Percentiles rank a stretch among this genome's conserved stretches.
Evolutionary conservation across 1,140 invertebrate species (phyloP).

Genomic region (Aethina tumida): DNA sequence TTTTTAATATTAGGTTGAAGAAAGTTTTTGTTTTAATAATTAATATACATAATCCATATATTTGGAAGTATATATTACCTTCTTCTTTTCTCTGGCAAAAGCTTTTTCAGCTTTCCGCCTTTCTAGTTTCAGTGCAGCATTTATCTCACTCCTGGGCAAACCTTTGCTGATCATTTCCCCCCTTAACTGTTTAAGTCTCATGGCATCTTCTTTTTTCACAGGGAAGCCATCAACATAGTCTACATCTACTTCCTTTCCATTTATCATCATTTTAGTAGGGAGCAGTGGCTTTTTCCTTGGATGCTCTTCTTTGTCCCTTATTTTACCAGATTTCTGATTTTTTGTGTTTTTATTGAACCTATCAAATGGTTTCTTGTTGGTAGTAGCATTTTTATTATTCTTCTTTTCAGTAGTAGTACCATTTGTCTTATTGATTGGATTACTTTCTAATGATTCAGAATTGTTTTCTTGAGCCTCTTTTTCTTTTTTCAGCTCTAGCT

Average conservation of each 20-base stretch:
- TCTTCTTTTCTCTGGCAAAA: conserved; percentile 51
- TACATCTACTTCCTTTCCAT: conserved; percentile 53
- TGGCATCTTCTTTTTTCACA: conserved; percentile 59
- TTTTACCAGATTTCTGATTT: conserved; percentile 21
- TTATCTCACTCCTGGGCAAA: conserved; percentile 55
- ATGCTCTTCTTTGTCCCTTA: conserved; percentile 23
- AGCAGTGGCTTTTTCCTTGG: conserved; percentile 33
- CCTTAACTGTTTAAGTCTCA: conserved; percentile 48
- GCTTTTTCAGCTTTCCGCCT: conserved; percentile 62
- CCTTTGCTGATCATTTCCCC: conserved; percentile 56
- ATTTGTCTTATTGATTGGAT: conserved; percentile 20
- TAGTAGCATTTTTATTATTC: conserved; percentile 8
- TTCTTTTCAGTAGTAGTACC: conserved; percentile 16
- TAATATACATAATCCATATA: too few species aligned
- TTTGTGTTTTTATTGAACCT: conserved; percentile 8
- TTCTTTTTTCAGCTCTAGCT: conserved; percentile 21
- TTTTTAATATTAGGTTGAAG: not conserved
- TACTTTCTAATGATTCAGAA: conserved; percentile 1
- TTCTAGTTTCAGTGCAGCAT: conserved; percentile 55
- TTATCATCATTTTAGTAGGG: conserved; percentile 44
- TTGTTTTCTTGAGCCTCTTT: conserved; percentile 20
- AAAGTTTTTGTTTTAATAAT: not conserved
- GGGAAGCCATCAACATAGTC: conserved; percentile 58
- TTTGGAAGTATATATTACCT: too few species aligned
- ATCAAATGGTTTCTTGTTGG: conserved; percentile 6